phyloP scores from a whole-genome alignment of 1,140 invertebrate genomes.

The Drosophila athabasca region DNA sequence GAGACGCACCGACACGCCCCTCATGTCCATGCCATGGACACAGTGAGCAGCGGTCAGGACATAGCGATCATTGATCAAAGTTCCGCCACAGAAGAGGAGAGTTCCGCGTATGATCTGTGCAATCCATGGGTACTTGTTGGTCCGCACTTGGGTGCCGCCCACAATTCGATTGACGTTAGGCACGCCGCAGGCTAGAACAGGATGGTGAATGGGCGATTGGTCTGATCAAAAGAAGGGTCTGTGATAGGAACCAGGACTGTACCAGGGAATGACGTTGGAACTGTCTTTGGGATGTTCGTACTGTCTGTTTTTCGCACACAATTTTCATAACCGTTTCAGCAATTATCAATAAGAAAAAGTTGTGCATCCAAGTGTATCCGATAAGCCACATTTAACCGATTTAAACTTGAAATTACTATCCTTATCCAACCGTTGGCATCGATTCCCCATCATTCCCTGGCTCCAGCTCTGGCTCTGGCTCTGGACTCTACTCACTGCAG shows the following conservation, averaged over 20 bases:
- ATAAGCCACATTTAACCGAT: slow-evolving; percentile 7
- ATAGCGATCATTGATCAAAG: slow-evolving; percentile 83
- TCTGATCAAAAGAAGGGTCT: neutral
- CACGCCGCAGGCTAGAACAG: slow-evolving; percentile 71
- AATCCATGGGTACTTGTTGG: slow-evolving; percentile 82
- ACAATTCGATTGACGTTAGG: slow-evolving; percentile 81
- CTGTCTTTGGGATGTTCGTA: neutral
- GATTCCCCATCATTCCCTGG: slow-evolving; percentile 29
- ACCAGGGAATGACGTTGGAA: slow-evolving; percentile 10
- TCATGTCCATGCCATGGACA: slow-evolving; percentile 85
- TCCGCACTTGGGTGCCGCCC: slow-evolving; percentile 71
- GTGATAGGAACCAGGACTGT: neutral
- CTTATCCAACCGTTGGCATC: slow-evolving; percentile 25
- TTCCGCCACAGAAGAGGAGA: slow-evolving; percentile 75
- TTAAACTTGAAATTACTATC: slow-evolving; percentile 23
- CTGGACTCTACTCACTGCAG: slow-evolving; percentile 67
- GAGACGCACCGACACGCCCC: slow-evolving; percentile 87
- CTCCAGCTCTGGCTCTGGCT: slow-evolving; percentile 10
- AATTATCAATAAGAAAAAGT: slow-evolving; percentile 9
- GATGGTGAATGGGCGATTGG: neutral
- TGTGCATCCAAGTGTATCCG: slow-evolving; percentile 15
- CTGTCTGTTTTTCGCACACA: neutral
- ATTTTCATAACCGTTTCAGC: neutral
- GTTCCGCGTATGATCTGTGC: slow-evolving; percentile 65
- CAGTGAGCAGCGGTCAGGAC: slow-evolving; percentile 85